Evolutionary conservation across 2,888 invertebrate genomes (phyloP).

Genomic region (Stictocephala bisonia): DNA sequence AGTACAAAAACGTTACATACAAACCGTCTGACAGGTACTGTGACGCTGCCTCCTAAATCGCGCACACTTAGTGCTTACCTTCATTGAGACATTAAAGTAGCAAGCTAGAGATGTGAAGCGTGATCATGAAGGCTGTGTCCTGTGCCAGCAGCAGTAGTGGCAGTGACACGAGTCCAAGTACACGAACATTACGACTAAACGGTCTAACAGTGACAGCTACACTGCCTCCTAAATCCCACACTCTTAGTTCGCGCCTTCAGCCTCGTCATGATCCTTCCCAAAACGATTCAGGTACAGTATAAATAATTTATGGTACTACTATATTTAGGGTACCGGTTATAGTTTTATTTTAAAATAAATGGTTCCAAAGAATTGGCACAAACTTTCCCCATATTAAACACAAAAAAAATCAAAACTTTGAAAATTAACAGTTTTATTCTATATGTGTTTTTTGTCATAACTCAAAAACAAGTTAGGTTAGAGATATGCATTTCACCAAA

Average conservation of each 20-base stretch:
- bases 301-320: no score
- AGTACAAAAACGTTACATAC: conserved; percentile 37
- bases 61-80: not conserved
- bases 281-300: not conserved
- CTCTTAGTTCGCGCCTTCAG: conserved; percentile 3
- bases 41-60: conserved; percentile 38
- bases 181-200: conserved; percentile 40
- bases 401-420: no score
- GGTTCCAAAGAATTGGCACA: no score
- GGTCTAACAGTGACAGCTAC: conserved; percentile 47
- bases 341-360: no score
- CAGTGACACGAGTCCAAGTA: not conserved
- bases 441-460: no score
- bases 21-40: conserved; percentile 43
- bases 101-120: not conserved
- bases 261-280: not conserved
- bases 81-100: not conserved
- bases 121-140: not conserved
- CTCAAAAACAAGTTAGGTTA: no score
- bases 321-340: no score
- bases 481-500: no score
- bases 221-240: conserved; percentile 29
- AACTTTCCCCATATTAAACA: no score
- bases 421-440: no score
- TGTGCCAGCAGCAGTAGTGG: not conserved